Evolutionary conservation across 2,113 vertebrate genomes (phyloP), one percentile per base, ranked within the genome.

Genomic region (Trinectes maculatus): DNA sequence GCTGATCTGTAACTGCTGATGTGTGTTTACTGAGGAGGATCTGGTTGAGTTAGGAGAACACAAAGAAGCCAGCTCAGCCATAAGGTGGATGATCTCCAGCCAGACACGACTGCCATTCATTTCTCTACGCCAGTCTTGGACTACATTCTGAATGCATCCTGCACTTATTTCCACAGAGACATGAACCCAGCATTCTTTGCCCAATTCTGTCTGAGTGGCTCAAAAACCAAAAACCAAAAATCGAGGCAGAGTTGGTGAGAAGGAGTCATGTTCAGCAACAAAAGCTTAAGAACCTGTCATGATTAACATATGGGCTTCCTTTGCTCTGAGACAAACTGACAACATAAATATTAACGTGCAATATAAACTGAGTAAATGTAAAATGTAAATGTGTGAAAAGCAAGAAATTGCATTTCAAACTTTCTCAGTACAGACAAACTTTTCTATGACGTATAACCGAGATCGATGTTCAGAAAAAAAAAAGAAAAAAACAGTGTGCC

Each of bases 21-120:
- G 64, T 53, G 60, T 57, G 57, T 68, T 62, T 51, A 21, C 46
- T 24, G 34, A 47, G 40, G 44, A 28, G 37, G 8, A 51, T 63
- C 46, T 34, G 42, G 61, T 43, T 71, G 51, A 72, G 57, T 63
- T 33, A 67, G 9, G 19, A 46, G 18, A 36, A n/a, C 22, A 25
- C n/a, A 12, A n/a, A 29, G 26, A 22, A 6, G 34, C 26, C 8
- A 39, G 21, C 56, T 51, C 19, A 1, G 36, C n/a, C 52, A n/a
- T 33, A 33, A 25, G 18, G 31, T 16, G 11, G 26, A 5, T 42
- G 25, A 31, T 18, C 33, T 53, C 13, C 5, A 51, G 9, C 5
- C 43, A 10, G 11, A 18, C 24, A 24, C 37, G 46, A 62, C 44
- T 33, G 40, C 25, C 25, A 46, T 24, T 24, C n/a, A 6, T 57